Evolutionary conservation across 2,113 vertebrate species (phyloP).

Genomic region (Oreochromis spilurus): DNA sequence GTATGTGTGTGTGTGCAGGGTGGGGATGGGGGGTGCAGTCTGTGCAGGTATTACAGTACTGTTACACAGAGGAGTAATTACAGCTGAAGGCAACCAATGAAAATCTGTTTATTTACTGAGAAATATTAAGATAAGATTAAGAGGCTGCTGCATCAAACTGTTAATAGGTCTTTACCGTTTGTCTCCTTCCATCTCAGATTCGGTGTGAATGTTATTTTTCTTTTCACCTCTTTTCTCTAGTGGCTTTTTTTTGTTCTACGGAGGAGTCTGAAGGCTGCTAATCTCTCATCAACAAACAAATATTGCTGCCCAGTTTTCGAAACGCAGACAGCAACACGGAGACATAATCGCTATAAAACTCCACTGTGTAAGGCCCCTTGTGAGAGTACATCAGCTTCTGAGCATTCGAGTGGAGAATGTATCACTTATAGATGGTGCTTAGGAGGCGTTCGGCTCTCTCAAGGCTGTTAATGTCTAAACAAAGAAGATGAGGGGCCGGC

Average conservation of each 20-base stretch:
- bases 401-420: conserved; percentile 32
- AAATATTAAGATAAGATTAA: conserved; percentile 47
- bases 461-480: conserved; percentile 43
- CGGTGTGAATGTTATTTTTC: not conserved
- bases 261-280: not conserved
- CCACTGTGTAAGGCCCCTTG: not conserved
- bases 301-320: not conserved
- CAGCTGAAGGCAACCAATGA: conserved; percentile 29
- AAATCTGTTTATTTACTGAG: conserved; percentile 45
- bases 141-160: conserved; percentile 14
- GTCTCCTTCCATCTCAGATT: conserved; percentile 9
- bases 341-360: conserved; percentile 11
- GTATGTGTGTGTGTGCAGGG: not conserved
- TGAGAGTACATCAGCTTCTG: conserved; percentile 18
- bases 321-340: not conserved
- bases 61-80: conserved; percentile 25
- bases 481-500: conserved; percentile 28
- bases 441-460: conserved; percentile 10
- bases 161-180: conserved; percentile 36
- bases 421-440: conserved; percentile 35
- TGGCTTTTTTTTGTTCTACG: not conserved
- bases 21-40: not conserved
- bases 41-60: not conserved
- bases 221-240: not conserved
- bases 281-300: conserved; percentile 5